These are phyloP conservation scores for Leucozona laternaria DNA, from an alignment of 2,888 invertebrate species.

Conservation along the genomic window DNA sequence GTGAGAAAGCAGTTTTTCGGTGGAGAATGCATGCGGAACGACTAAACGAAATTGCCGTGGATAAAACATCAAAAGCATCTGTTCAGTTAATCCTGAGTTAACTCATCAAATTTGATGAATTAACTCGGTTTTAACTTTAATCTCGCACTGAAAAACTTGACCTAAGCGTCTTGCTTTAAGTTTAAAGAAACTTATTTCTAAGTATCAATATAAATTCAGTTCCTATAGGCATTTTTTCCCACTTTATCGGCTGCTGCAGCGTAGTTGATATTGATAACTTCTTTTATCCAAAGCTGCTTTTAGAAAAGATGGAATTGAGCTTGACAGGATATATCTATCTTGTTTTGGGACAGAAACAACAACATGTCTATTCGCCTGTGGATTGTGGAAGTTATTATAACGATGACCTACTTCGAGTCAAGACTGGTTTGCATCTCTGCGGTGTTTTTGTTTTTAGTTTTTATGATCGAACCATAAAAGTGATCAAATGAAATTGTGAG, in stretches of 20 bases:
- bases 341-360: conserved; percentile 44
- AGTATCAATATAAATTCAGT: too few species aligned
- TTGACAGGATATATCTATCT: conserved; percentile 16
- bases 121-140: too few species aligned
- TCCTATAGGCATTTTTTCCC: too few species aligned
- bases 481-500: conserved; percentile 26
- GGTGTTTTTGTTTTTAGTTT: conserved; percentile 18
- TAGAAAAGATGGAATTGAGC: conserved; percentile 17
- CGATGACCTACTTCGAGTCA: conserved; percentile 54
- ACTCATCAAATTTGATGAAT: too few species aligned
- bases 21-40: too few species aligned
- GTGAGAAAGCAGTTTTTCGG: too few species aligned
- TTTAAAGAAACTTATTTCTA: too few species aligned
- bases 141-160: too few species aligned
- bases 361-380: conserved; percentile 35
- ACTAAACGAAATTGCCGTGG: too few species aligned
- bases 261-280: conserved; percentile 1
- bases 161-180: too few species aligned
- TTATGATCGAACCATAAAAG: conserved; percentile 24
- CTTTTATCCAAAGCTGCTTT: conserved; percentile 1
- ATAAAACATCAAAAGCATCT: too few species aligned
- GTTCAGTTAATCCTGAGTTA: too few species aligned
- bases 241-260: not conserved
- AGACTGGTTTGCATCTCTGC: conserved; percentile 36
- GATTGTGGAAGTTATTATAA: conserved; percentile 55